phyloP scores from a whole-genome alignment of 2,113 vertebrate genomes.

The Nyctibius bracteatus region DNA sequence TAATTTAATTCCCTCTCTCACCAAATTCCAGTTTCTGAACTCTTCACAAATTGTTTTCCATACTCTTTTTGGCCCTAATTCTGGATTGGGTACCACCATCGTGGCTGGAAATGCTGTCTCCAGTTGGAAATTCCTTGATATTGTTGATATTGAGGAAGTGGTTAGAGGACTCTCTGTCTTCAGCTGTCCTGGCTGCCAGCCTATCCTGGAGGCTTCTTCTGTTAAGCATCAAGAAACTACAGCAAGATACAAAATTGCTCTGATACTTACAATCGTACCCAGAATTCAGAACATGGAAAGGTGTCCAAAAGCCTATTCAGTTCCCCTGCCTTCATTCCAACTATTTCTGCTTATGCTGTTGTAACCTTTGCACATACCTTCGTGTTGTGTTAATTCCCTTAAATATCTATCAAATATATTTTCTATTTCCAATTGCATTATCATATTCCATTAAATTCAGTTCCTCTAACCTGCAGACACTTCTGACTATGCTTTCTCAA shows the following conservation, averaged over 20 bases:
- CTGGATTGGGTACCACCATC: not conserved
- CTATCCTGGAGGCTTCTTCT: not conserved
- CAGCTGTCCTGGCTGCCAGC: not conserved
- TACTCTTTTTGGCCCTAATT: not conserved
- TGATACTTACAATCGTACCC: rapidly evolving
- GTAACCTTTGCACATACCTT: not conserved
- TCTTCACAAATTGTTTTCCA: not conserved
- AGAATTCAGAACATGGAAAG: not conserved
- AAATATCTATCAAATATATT: not conserved
- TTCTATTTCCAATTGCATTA: not conserved
- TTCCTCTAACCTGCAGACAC: not conserved
- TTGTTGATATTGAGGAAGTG: not conserved
- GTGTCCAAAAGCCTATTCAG: not conserved
- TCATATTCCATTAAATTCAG: not conserved
- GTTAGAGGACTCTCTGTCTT: not conserved
- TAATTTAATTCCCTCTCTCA: not conserved
- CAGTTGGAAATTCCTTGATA: not conserved
- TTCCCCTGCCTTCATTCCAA: not conserved
- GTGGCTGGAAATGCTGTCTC: not conserved
- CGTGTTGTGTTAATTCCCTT: not conserved
- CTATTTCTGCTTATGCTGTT: not conserved
- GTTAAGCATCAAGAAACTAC: not conserved
- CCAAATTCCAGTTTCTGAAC: not conserved
- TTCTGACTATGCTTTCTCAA: not conserved
- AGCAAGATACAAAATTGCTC: not conserved